phyloP scores from a whole-genome alignment of 2,888 invertebrate genomes.

The Plebejus anna region DNA sequence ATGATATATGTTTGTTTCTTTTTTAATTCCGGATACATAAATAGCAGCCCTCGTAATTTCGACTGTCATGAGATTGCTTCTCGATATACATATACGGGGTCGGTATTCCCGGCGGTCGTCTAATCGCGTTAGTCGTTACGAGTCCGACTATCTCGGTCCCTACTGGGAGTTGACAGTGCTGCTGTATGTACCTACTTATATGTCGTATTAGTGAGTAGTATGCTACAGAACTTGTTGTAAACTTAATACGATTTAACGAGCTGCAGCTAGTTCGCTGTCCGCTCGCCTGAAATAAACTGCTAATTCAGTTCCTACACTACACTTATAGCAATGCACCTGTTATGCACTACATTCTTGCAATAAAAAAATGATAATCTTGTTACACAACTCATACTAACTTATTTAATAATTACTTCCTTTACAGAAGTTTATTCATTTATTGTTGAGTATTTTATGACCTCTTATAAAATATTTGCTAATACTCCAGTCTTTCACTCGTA shows the following conservation, averaged over 20 bases:
- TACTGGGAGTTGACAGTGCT: neutral
- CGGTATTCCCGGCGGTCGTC: neutral
- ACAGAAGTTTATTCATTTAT: too few relatives aligned
- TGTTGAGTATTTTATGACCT: too few relatives aligned
- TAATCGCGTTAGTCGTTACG: neutral
- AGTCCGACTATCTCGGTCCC: neutral
- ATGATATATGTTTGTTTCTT: too few relatives aligned
- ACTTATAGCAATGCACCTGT: neutral
- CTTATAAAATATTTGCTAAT: too few relatives aligned
- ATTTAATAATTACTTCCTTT: too few relatives aligned
- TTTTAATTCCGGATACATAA: too few relatives aligned
- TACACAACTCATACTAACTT: too few relatives aligned
- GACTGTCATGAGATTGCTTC: neutral
- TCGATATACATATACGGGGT: neutral
- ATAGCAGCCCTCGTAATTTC: too few relatives aligned
- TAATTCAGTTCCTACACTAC: neutral
- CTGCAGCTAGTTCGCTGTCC: neutral
- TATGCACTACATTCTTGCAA: too few relatives aligned
- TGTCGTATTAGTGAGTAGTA: neutral
- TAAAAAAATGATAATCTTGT: neutral
- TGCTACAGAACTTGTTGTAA: neutral
- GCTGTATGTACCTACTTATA: neutral
- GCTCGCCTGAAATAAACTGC: neutral
- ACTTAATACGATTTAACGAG: neutral
- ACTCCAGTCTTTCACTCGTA: too few relatives aligned